Base-by-base conservation (phyloP, 2,797 vertebrate genomes). In the Acrocephalus scirpaceus region DNA sequence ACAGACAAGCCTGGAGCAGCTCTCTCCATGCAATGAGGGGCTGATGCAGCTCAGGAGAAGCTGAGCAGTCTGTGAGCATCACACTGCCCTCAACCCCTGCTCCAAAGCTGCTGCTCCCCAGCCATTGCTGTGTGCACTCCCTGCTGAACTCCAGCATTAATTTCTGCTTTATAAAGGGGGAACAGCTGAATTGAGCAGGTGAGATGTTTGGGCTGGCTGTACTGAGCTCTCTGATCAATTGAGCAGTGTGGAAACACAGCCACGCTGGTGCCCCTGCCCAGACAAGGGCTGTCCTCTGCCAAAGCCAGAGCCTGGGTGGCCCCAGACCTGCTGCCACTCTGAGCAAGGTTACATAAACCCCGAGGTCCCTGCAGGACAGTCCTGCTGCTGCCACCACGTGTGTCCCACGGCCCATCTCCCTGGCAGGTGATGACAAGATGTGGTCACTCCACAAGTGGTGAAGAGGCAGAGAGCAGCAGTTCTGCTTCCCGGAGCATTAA, bases 401-500 rank as follows among this genome's bases (percentile, higher is more conserved):
- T 15, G 11, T 29, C 70, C 21, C 40, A 4, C 17, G 79, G 27
- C 77, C 72, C 42, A 0, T 2, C 70, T 32, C 44, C 0, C 69
- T 23, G 14, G 58, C 73, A n/a, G 86, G n/a, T 9, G 27, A 36
- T 77, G 93, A 86, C 84, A 82, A 54, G 95, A 50, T 10, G 65
- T 15, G 79, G 91, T 40, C 94, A 77, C 90, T 86, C 72, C 56
- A 57, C 72, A 83, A 50, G 91, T 54, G 83, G 69, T 71, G 71
- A 44, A 21, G 36, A 73, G 78, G 58, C 86, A 94, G 86, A 89
- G 15, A 87, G 90, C 50, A 95, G 77, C 77, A 64, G 40, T 18
- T 69, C 64, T 58, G 85, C 92, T 72, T 96, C 92, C 92, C 3
- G 2, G 5, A 58, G 93, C 90, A 88, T 45, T 64, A 92, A 92